A percentile compares a stretch with the other conserved stretches of the same genome.
Conservation (phyloP, 2,113 vertebrate species). For the Suncus etruscus region DNA sequence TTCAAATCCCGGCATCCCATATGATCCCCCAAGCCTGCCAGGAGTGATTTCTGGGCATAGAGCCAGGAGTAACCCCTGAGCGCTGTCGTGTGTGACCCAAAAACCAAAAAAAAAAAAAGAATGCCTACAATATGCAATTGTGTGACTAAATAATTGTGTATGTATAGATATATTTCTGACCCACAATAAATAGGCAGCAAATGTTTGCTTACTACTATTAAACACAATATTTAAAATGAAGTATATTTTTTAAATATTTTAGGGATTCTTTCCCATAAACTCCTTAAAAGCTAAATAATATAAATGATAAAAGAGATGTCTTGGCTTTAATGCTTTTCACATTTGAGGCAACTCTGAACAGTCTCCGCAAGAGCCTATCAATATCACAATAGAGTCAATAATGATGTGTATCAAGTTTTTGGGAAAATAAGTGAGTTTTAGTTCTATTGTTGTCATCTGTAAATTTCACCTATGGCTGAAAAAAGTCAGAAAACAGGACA, state of each 20-base stretch:
- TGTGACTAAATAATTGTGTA: background rate
- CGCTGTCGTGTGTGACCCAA: no score
- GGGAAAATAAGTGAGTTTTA: background rate
- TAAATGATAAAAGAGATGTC: background rate
- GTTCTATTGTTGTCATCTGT: background rate
- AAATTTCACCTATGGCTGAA: background rate
- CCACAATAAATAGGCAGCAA: background rate
- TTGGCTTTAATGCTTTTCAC: background rate
- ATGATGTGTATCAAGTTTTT: background rate
- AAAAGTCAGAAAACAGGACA: slow-evolving; percentile 16
- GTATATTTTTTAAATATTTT: background rate
- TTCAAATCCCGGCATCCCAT: no score
- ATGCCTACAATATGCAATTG: background rate
- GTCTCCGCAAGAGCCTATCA: background rate
- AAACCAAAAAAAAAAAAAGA: no score
- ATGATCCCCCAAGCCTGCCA: no score
- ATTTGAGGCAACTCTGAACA: background rate
- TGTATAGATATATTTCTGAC: background rate
- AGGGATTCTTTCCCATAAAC: slow-evolving; percentile 4
- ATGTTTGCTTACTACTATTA: background rate
- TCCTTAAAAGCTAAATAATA: background rate
- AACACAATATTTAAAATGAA: slow-evolving; percentile 1
- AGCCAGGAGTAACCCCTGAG: no score
- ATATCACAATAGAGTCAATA: no score
- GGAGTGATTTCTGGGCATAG: no score